These are phyloP conservation scores for Rafetus swinhoei DNA, from an alignment of 2,113 vertebrate genomes.

Conservation along the genomic window DNA sequence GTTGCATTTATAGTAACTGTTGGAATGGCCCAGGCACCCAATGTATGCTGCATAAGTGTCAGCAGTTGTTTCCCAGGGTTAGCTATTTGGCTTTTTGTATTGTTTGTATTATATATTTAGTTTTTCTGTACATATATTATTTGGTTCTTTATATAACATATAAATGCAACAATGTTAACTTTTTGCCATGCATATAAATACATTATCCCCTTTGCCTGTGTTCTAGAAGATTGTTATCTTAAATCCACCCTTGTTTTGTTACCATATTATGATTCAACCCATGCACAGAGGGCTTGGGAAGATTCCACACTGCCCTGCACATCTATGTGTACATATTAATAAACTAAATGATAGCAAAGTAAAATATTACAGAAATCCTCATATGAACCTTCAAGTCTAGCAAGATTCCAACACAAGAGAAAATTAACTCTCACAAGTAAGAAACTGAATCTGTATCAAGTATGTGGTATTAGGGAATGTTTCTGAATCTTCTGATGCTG, in stretches of 20 bases:
- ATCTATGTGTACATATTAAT: not conserved
- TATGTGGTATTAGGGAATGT: not conserved
- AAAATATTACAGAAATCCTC: not conserved
- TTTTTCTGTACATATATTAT: not conserved
- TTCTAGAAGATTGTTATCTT: not conserved
- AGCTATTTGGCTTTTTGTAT: not conserved
- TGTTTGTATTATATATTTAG: not conserved
- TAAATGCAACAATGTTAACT: not conserved
- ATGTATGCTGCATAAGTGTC: not conserved
- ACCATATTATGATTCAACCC: not conserved
- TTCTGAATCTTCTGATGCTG: not conserved
- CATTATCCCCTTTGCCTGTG: too few relatives aligned
- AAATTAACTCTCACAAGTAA: not conserved
- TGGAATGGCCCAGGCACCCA: not conserved
- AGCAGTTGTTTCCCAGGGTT: not conserved
- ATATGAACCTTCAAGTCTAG: not conserved
- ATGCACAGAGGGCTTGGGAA: not conserved
- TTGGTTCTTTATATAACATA: not conserved
- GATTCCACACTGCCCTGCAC: not conserved
- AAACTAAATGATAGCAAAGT: not conserved
- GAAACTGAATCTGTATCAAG: not conserved
- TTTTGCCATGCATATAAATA: not conserved
- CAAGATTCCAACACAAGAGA: not conserved
- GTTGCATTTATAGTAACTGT: not conserved
- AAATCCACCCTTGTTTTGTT: not conserved